Base-by-base conservation (phyloP, 1,140 invertebrate genomes). In the Drosophila littoralis region DNA sequence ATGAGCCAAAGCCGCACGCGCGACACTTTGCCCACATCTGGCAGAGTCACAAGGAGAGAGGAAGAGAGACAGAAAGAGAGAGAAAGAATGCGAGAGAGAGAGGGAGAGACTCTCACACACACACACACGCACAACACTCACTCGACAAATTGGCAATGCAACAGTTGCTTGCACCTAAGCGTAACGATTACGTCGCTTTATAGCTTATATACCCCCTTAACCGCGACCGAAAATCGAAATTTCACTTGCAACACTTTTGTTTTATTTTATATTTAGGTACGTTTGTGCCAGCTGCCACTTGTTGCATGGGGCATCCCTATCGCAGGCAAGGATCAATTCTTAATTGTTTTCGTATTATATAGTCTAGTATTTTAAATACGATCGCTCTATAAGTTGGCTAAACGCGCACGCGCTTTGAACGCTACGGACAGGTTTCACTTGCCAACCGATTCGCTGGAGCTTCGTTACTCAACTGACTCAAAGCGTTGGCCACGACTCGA, bases 131-230 rank as follows among this genome's bases (percentile, higher is more conserved):
- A 48, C 55, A 42, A 61, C 79, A 74, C 71, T 61, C 71, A 61
- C 71, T 61, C 42, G 38, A n/a, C 36, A 86, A 88, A 88, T 88
- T 83, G 79, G 79, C 79, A 83, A 88, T 86, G 83, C 83, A 88
- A 76, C 71, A 67, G 79, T 72, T 75, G 75, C 76, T 69, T 78
- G 82, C 82, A 88, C 59, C 77, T 70, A 67, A 79, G 82, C 83
- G 83, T 86, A 88, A 86, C 84, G 84, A 85, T 86, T 88, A 86
- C 83, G 83, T 88, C 67, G 61, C 60, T 69, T 60, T 78, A 12
- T 32, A 33, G 13, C 33, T 35, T 12, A 22, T 13, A 15, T 9
- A 33, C 46, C 17, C 45, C 66, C 12, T 10, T 50, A 43, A 28
- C 40, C 1, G 22, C 22, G 22, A 28, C 32, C 32, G n/a, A 22